phyloP scores from a whole-genome alignment of 2,888 invertebrate species.

The Holacanthella duospinosa region DNA sequence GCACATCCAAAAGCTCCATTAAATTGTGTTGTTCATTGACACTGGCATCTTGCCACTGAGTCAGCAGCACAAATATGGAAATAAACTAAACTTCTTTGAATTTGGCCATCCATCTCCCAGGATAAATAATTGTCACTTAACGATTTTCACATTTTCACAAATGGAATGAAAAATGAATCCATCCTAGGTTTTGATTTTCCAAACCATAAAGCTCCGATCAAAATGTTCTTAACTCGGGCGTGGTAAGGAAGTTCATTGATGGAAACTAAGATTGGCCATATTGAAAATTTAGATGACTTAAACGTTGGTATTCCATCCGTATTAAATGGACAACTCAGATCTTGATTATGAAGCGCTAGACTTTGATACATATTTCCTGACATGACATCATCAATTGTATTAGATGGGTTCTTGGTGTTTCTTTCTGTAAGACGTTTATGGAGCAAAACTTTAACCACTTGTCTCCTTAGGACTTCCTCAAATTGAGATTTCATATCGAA shows the following conservation, averaged over 20 bases:
- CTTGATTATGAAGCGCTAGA: neutral
- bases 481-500: constrained; percentile 2
- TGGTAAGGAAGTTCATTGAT: neutral
- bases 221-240: neutral
- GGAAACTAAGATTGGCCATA: constrained; percentile 18
- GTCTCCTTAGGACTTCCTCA: neutral
- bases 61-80: neutral
- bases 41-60: neutral
- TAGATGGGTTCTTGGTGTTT: neutral
- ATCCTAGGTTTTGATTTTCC: constrained; percentile 5
- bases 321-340: constrained; percentile 14
- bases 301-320: constrained; percentile 20
- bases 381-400: neutral
- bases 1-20: constrained; percentile 2
- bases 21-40: constrained; percentile 4
- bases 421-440: neutral
- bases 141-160: neutral
- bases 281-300: constrained; percentile 16
- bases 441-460: neutral
- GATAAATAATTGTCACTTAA: neutral
- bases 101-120: neutral
- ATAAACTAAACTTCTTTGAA: neutral
- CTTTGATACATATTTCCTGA: constrained; percentile 5
- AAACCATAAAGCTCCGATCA: constrained; percentile 1
- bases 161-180: neutral